phyloP scores from a whole-genome alignment of 2,113 vertebrate genomes.

The Cranoglanis bouderius region DNA sequence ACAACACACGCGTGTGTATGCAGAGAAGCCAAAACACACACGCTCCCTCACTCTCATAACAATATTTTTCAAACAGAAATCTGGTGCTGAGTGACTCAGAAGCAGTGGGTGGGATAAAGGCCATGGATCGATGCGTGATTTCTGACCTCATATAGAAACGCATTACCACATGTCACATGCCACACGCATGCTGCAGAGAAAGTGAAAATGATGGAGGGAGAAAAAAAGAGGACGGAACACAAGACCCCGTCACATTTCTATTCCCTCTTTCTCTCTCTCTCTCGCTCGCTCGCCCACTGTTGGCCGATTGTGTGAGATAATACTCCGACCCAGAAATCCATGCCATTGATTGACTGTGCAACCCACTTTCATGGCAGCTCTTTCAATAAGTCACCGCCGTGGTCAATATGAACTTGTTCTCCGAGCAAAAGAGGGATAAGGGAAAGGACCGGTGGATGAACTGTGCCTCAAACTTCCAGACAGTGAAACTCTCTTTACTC shows the following conservation, averaged over 20 bases:
- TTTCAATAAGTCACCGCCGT: constrained; percentile 72
- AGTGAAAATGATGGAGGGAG: constrained; percentile 6
- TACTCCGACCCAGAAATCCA: constrained; percentile 68
- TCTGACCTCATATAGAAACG: constrained; percentile 33
- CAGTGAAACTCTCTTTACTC: background rate
- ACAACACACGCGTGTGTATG: constrained; percentile 20
- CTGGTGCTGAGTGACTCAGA: constrained; percentile 18
- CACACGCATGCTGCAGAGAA: constrained; percentile 10
- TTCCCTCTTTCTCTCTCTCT: constrained; percentile 15
- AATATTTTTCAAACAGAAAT: constrained; percentile 23
- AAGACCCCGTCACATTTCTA: constrained; percentile 54
- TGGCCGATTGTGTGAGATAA: constrained; percentile 62
- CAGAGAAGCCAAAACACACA: constrained; percentile 59
- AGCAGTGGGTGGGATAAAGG: constrained; percentile 20
- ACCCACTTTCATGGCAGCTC: constrained; percentile 75
- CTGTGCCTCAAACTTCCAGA: background rate
- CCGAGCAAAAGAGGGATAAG: constrained; percentile 59
- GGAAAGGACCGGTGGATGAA: constrained; percentile 23
- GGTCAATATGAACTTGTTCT: constrained; percentile 67
- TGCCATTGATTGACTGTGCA: constrained; percentile 73
- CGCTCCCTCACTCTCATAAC: background rate
- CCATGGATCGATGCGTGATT: constrained; percentile 35
- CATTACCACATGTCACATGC: constrained; percentile 19
- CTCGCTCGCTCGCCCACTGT: constrained; percentile 35
- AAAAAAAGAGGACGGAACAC: constrained; percentile 53